Evolutionary conservation across 2,888 invertebrate species (phyloP).

Genomic region (Creontiades dilutus): DNA sequence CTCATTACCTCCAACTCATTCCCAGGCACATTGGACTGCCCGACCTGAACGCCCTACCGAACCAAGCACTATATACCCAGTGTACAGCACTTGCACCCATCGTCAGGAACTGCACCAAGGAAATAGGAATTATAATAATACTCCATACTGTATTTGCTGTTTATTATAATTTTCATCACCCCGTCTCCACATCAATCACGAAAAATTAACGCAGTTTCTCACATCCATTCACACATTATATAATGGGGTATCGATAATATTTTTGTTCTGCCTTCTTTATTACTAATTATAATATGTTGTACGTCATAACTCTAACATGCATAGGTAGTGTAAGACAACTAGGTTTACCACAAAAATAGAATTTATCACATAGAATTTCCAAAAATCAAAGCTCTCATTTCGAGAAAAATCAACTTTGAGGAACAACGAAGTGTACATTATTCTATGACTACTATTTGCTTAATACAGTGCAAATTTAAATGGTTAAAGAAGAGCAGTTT

Average conservation of each 20-base stretch:
- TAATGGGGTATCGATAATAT: conserved; percentile 12
- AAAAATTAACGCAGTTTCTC: neutral
- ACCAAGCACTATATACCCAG: too few relatives aligned
- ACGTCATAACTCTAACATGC: neutral
- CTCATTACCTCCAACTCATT: too few relatives aligned
- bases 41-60: too few relatives aligned
- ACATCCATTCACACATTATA: neutral
- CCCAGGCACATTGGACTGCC: too few relatives aligned
- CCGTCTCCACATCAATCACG: neutral
- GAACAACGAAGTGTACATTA: neutral
- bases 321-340: conserved; percentile 45
- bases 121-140: neutral
- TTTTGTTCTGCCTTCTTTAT: neutral
- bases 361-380: conserved; percentile 41
- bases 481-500: neutral
- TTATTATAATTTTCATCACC: conserved; percentile 32
- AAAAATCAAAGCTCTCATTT: neutral
- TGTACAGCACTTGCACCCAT: too few relatives aligned
- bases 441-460: neutral
- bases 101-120: too few relatives aligned
- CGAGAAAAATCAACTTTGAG: neutral
- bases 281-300: conserved; percentile 5
- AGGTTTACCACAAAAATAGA: conserved; percentile 50
- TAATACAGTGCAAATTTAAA: neutral
- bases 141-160: conserved; percentile 27